These are phyloP conservation scores for Eptesicus fuscus DNA, from an alignment of 2,113 vertebrate genomes.

Conservation along the genomic window DNA sequence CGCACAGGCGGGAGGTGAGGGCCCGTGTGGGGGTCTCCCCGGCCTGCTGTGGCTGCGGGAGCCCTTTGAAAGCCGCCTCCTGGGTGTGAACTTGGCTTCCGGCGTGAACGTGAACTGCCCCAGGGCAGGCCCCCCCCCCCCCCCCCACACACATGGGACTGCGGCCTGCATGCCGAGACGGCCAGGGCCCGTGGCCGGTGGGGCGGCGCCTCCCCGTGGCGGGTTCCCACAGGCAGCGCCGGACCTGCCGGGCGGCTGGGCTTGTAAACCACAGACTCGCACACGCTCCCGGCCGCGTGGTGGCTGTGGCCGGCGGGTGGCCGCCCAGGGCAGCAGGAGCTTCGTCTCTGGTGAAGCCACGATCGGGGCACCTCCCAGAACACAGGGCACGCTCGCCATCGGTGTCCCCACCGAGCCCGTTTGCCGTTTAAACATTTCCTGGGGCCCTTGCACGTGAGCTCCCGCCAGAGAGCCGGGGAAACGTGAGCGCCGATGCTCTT, in stretches of 20 bases:
- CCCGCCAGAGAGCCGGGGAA: neutral
- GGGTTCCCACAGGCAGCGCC: slow-evolving; percentile 20
- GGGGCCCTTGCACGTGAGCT: neutral
- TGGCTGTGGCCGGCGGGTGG: accelerated
- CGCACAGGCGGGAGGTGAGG: accelerated
- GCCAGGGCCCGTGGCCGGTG: accelerated
- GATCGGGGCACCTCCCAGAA: neutral
- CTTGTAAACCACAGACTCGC: neutral
- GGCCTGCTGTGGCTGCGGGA: neutral
- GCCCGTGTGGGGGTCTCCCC: accelerated
- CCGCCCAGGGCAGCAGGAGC: neutral
- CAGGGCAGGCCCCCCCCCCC: no score
- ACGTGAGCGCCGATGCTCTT: neutral
- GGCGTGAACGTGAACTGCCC: accelerated
- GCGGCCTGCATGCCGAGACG: no score
- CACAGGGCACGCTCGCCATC: accelerated
- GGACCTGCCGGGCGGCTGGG: slow-evolving; percentile 1
- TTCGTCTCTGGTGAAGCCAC: accelerated
- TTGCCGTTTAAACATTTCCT: neutral
- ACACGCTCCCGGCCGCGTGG: neutral
- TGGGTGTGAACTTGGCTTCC: neutral
- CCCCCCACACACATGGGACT: no score
- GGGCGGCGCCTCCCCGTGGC: neutral
- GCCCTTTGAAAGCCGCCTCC: accelerated
- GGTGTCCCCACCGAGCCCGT: neutral